Percentiles rank a stretch among this genome's conserved stretches.
These are phyloP conservation scores for Myotis lucifugus DNA, from an alignment of 2,113 vertebrate genomes.

Conservation along the genomic window DNA sequence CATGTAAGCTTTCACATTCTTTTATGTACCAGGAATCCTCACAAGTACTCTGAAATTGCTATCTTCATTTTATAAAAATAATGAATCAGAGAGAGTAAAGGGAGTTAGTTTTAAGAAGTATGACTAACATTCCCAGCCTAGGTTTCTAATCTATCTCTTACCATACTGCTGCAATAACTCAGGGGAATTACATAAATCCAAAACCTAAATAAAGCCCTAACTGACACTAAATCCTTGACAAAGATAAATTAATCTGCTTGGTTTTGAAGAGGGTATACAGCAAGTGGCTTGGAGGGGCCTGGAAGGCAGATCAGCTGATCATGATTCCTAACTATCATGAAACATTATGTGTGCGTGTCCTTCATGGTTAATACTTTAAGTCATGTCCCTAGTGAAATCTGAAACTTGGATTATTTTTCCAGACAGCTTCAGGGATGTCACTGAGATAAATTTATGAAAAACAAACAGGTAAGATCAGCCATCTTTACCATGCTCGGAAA, in stretches of 20 bases:
- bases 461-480: background rate
- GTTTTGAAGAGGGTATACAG: background rate
- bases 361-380: background rate
- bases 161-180: background rate
- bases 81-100: background rate
- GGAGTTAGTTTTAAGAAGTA: background rate
- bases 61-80: background rate
- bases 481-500: background rate
- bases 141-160: background rate
- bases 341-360: background rate
- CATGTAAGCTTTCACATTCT: background rate
- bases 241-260: slow-evolving; percentile 16
- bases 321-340: background rate
- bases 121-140: background rate
- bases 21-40: background rate
- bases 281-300: background rate
- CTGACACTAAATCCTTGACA: background rate
- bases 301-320: background rate
- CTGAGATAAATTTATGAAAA: slow-evolving; percentile 20
- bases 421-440: background rate
- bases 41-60: background rate
- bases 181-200: slow-evolving; percentile 23
- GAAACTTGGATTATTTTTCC: slow-evolving; percentile 6
- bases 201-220: slow-evolving; percentile 34
- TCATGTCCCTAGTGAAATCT: background rate